Evolutionary conservation across 2,797 vertebrate genomes (phyloP).

Genomic region (Lagocephalus sceleratus): DNA sequence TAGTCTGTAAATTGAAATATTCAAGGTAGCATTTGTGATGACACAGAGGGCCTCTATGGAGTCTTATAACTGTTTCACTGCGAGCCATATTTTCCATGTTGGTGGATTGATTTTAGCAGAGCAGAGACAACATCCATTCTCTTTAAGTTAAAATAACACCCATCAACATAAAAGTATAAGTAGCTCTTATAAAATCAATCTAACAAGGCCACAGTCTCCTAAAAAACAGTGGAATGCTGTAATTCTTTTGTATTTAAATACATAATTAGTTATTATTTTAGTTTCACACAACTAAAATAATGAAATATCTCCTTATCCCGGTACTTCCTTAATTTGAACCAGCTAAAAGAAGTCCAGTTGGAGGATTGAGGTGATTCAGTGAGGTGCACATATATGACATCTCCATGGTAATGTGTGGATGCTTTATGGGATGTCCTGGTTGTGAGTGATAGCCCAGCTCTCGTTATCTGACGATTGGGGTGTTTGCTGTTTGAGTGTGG

Average conservation of each 20-base stretch:
- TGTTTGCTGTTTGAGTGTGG: slow-evolving; percentile 78
- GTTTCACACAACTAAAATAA: too few relatives aligned
- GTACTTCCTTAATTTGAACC: not conserved
- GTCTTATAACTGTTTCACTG: slow-evolving; percentile 1
- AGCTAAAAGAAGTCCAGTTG: slow-evolving; percentile 44
- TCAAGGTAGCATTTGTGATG: slow-evolving; percentile 10
- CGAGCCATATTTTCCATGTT: not conserved
- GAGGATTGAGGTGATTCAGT: slow-evolving; percentile 16
- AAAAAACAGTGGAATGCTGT: not conserved
- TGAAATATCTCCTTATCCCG: too few relatives aligned
- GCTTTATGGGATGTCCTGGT: slow-evolving; percentile 69
- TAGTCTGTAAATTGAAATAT: slow-evolving; percentile 5
- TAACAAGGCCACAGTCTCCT: too few relatives aligned
- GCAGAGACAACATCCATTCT: not conserved
- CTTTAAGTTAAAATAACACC: too few relatives aligned
- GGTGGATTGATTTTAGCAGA: not conserved
- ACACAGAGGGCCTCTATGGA: not conserved
- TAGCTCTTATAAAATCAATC: too few relatives aligned
- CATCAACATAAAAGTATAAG: too few relatives aligned
- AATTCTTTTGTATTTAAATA: not conserved
- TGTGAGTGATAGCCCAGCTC: slow-evolving; percentile 74
- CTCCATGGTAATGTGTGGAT: slow-evolving; percentile 66
- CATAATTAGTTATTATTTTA: too few relatives aligned
- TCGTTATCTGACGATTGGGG: slow-evolving; percentile 79
- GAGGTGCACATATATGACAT: slow-evolving; percentile 64